Base-by-base conservation (phyloP, 2,113 vertebrate genomes). In the Petaurus breviceps region DNA sequence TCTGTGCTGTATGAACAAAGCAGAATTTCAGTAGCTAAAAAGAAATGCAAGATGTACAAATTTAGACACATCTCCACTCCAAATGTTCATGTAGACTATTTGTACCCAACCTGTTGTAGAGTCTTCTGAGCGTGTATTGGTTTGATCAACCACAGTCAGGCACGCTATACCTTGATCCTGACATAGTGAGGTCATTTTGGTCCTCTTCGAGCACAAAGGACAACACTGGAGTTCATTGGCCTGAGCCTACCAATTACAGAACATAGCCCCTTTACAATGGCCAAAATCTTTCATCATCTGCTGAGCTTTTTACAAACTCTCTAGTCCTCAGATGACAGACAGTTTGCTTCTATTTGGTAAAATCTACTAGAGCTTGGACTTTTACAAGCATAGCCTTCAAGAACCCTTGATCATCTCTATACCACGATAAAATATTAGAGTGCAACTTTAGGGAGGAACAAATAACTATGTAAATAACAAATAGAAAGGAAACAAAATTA, bases 381-480 rank as follows among this genome's bases (percentile, higher is more conserved):
- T 68, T 68, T 68, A 68, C 12, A 68, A 37, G 37, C 37, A 77
- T n/a, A 19, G 37, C 19, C 37, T 77, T 37, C 37, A 77, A 77
- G 37, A 77, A 77, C 37, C 14, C 37, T 77, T n/a, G 68, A 77
- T n/a, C 31, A 77, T 77, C 14, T 77, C 61, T 77, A 77, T 77
- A n/a, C 61, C 61, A n/a, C 7, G 12, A 22, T 77, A 3, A 77
- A 16, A n/a, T 77, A 77, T n/a, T 19, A 19, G 37, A 77, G 68
- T 7, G 14, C 37, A 77, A 22, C 14, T n/a, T 77, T 77, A 37
- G 31, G 14, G 16, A 77, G 9, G 37, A 77, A 43, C 91, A 92
- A 94, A 90, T 90, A 2, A 5, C 92, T 95, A 51, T 96, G 95
- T 53, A 96, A 95, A 90, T 94, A 50, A 93, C 96, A 96, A 95